These are phyloP conservation scores for Invenusta paracnida DNA, from an alignment of 2,888 invertebrate species.

Conservation along the genomic window DNA sequence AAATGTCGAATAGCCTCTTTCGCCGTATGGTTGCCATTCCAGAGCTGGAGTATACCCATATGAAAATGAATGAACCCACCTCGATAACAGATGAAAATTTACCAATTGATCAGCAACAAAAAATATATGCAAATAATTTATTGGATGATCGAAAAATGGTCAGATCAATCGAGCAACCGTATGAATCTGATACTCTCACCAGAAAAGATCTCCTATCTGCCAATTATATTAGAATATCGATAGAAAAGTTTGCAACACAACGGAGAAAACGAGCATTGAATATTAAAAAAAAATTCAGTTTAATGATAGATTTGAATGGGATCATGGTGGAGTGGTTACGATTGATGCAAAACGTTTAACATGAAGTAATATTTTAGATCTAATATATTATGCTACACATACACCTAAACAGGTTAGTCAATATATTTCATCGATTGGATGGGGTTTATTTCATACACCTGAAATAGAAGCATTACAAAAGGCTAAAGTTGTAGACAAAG, in stretches of 20 bases:
- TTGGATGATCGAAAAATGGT: background rate
- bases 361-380: conserved; percentile 8
- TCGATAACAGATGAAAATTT: background rate
- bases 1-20: background rate
- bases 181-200: background rate
- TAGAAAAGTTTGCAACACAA: conserved; percentile 11
- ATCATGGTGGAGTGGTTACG: conserved; percentile 8
- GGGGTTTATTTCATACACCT: background rate
- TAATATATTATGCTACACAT: background rate
- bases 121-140: conserved; percentile 11
- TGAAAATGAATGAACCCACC: background rate
- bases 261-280: background rate
- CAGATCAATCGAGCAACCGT: background rate
- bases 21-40: conserved; percentile 1
- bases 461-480: background rate
- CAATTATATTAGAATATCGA: background rate
- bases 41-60: conserved; percentile 10
- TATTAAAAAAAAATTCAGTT: background rate
- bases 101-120: background rate
- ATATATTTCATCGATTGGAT: background rate
- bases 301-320: background rate
- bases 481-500: no score
- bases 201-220: background rate
- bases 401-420: background rate
- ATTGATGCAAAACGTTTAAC: background rate